phyloP scores from a whole-genome alignment of 2,113 vertebrate genomes.

The Neotoma lepida region DNA sequence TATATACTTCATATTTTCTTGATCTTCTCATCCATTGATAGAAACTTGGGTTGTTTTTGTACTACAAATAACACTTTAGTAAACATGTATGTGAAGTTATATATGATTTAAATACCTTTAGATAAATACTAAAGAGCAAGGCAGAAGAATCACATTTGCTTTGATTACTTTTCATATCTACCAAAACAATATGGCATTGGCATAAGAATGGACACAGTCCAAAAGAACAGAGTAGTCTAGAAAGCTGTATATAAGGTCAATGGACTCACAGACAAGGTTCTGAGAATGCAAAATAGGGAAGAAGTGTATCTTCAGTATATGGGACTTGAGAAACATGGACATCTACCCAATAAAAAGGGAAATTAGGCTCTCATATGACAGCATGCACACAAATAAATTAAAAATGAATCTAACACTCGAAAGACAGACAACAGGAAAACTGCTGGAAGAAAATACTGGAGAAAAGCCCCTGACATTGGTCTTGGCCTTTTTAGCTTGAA shows the following conservation, averaged over 20 bases:
- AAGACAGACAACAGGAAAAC: not conserved
- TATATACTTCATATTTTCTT: not conserved
- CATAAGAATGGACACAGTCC: not conserved
- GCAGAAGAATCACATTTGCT: not conserved
- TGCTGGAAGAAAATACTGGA: not conserved
- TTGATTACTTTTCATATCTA: not conserved
- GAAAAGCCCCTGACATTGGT: not conserved
- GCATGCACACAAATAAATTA: not conserved
- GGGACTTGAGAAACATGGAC: not conserved
- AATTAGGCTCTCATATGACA: not conserved
- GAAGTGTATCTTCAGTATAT: not conserved
- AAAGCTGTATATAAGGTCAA: not conserved
- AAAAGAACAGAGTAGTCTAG: not conserved
- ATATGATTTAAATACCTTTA: not conserved
- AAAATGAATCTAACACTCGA: not conserved
- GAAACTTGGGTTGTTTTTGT: not conserved
- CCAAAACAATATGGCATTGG: not conserved
- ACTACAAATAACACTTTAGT: not conserved
- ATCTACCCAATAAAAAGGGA: not conserved
- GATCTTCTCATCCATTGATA: not conserved
- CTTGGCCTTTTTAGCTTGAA: not conserved
- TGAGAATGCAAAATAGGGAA: not conserved
- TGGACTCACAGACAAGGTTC: not conserved
- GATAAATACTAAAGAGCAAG: not conserved
- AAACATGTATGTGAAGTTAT: not conserved